Base-by-base conservation (phyloP, 2,888 invertebrate species). In the Cabera pusaria region DNA sequence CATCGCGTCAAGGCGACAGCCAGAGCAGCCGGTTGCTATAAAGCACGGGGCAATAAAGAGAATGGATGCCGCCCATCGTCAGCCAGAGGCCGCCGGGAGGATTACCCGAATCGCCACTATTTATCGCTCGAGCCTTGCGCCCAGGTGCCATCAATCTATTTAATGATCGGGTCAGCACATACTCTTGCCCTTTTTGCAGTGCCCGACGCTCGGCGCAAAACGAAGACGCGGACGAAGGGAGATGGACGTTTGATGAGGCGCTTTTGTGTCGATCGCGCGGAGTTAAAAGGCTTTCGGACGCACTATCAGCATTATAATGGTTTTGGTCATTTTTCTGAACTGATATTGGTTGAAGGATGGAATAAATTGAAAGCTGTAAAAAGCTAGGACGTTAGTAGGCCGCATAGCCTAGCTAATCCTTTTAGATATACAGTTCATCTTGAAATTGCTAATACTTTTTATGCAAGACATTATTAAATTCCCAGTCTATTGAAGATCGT, bases 121-220 rank as follows among this genome's bases (percentile, higher is more conserved):
- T 87, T 88, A 88, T 88, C 86, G 88, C 84, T 74, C 76, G 69
- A 78, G 83, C 82, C 84, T 79, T 80, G 80, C 83, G 82, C 85
- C 84, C 88, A 88, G 88, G 88, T 87, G 83, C 88, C 77, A 88
- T 88, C 88, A 84, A 88, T 88, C 88, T 88, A 81, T 86, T 87
- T 88, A 88, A 88, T 87, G 88, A 88, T 87, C 87, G 86, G 88
- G 87, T 88, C 88, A 87, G 88, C 88, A 81, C 83, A 72, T 76
- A 71, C 77, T 84, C 85, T 84, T 72, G 71, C 66, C 72, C 83
- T 84, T 88, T 87, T 87, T 87, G 73, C 64, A 64, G 64, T 56
- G 61, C 63, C 60, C 70, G 66, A 59, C 59, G 71, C 59, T 53
- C 65, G 66, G 49, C 54, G 62, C 77, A 83, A 84, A 85, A 82